These are phyloP conservation scores for Augochlorella aurata DNA, from an alignment of 2,888 invertebrate species.

Conservation along the genomic window DNA sequence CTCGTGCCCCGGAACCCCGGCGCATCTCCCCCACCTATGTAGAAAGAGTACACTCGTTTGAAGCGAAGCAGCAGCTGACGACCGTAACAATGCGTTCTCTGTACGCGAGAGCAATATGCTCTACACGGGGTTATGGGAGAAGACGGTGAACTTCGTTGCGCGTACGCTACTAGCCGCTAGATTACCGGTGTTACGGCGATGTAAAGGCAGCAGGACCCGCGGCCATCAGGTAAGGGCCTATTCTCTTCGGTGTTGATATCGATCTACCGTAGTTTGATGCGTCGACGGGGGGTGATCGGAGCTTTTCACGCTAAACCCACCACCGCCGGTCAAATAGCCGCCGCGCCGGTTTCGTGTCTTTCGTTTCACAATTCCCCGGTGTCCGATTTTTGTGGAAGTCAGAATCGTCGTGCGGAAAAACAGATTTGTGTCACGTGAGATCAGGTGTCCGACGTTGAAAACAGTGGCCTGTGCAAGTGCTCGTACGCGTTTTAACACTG, in stretches of 20 bases:
- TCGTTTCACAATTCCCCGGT: no score
- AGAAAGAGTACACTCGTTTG: constrained; percentile 54
- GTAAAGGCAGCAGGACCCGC: constrained; percentile 35
- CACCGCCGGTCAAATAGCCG: no score
- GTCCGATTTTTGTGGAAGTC: no score
- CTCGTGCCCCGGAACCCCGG: constrained; percentile 46
- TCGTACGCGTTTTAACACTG: no score
- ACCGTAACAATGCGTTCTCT: constrained; percentile 66
- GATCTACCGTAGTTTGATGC: constrained; percentile 21
- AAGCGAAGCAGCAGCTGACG: constrained; percentile 70
- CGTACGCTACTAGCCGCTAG: constrained; percentile 34
- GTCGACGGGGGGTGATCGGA: neutral
- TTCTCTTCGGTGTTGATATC: constrained; percentile 31
- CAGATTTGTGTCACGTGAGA: no score
- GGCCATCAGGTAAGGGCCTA: constrained; percentile 48
- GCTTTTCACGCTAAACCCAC: neutral
- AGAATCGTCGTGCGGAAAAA: no score
- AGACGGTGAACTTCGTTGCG: constrained; percentile 48
- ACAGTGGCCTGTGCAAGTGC: no score
- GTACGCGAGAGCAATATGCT: constrained; percentile 57
- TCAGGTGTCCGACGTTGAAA: no score
- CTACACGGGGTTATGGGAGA: constrained; percentile 50
- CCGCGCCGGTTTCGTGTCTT: no score
- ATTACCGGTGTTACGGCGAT: constrained; percentile 46
- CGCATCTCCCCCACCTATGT: constrained; percentile 39